Percentiles rank a stretch among this genome's conserved stretches.
These are phyloP conservation scores for Carcharodon carcharias DNA, from an alignment of 2,797 vertebrate genomes.

Conservation along the genomic window DNA sequence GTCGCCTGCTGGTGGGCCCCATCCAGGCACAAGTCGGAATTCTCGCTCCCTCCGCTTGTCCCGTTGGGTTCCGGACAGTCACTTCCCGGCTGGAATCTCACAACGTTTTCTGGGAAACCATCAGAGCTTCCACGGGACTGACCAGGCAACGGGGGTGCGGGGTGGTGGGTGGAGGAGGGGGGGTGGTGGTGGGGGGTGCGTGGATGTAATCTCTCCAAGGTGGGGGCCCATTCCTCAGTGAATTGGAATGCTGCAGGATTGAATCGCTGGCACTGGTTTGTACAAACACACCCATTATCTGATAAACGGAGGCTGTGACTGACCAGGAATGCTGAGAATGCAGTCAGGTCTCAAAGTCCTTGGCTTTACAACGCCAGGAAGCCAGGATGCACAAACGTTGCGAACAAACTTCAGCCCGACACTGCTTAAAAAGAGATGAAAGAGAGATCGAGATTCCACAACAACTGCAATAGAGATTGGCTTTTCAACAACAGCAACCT, in stretches of 20 bases:
- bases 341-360: not conserved
- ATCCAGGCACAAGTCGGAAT: too few relatives aligned
- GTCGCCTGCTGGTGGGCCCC: too few relatives aligned
- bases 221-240: not conserved
- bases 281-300: not conserved
- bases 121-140: too few relatives aligned
- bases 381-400: not conserved
- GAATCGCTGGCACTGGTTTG: not conserved
- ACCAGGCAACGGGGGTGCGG: fast-evolving
- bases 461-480: not conserved
- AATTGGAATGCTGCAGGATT: not conserved
- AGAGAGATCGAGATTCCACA: not conserved
- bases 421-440: not conserved
- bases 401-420: not conserved
- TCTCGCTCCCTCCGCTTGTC: too few relatives aligned
- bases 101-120: too few relatives aligned
- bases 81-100: too few relatives aligned
- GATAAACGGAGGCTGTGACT: not conserved
- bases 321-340: not conserved
- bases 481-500: not conserved
- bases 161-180: too few relatives aligned
- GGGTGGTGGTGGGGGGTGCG: too few relatives aligned
- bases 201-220: too few relatives aligned
- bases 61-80: too few relatives aligned
- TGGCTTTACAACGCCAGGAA: too few relatives aligned